Evolutionary conservation across 2,113 vertebrate species (phyloP).

Genomic region (Apodemus speciosus): DNA sequence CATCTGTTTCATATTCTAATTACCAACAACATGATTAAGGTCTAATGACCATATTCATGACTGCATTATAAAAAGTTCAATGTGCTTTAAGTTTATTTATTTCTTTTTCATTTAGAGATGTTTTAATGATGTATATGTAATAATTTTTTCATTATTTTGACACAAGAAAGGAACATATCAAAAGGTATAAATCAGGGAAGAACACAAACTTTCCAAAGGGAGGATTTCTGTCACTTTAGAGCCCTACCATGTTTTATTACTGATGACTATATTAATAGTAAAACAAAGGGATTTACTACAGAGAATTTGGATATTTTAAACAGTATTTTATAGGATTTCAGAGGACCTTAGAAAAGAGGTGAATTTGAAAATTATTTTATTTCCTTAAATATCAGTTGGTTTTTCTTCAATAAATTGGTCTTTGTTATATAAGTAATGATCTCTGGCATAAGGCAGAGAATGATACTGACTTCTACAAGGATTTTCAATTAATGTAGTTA

Average conservation of each 20-base stretch:
- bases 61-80: slow-evolving; percentile 62
- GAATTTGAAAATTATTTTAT: neutral
- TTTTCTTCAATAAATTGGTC: neutral
- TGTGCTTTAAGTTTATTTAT: slow-evolving; percentile 59
- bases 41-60: slow-evolving; percentile 64
- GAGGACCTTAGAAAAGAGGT: neutral
- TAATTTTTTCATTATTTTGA: slow-evolving; percentile 64
- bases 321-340: neutral
- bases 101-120: slow-evolving; percentile 60
- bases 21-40: slow-evolving; percentile 42
- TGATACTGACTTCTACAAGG: neutral
- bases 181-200: neutral
- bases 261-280: neutral
- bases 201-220: neutral
- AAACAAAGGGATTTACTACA: neutral
- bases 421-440: neutral
- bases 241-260: neutral
- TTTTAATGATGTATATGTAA: slow-evolving; percentile 49
- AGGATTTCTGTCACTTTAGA: neutral
- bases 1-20: slow-evolving; percentile 65
- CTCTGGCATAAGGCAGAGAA: neutral
- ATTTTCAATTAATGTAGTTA: neutral
- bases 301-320: neutral
- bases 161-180: slow-evolving; percentile 4
- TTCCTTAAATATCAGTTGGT: neutral